Conservation (phyloP, 2,797 vertebrate genomes). For the Halcyon chelicuti region DNA sequence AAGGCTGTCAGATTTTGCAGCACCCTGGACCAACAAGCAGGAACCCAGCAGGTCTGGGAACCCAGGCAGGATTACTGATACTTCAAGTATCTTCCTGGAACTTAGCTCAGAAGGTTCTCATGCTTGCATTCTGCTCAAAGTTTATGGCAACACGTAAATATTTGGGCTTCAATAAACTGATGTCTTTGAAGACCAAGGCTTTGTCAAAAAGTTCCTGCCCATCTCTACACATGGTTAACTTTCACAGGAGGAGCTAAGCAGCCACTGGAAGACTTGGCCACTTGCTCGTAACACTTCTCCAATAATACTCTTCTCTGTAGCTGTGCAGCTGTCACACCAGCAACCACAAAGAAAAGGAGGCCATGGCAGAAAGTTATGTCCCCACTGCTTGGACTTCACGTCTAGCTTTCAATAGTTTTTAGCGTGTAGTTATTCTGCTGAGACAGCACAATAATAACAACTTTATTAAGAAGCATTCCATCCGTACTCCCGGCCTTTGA, state of each 20-base stretch:
- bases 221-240: background rate
- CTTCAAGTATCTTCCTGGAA: background rate
- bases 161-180: background rate
- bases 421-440: background rate
- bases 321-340: background rate
- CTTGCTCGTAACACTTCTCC: background rate
- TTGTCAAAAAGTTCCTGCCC: background rate
- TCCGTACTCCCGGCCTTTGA: conserved; percentile 7
- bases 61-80: background rate
- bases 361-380: background rate
- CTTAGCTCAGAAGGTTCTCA: background rate
- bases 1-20: background rate
- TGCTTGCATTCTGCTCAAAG: background rate
- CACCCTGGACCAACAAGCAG: background rate
- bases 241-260: background rate
- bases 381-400: background rate
- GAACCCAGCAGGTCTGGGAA: background rate
- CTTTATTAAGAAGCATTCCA: background rate
- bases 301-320: background rate
- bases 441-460: background rate
- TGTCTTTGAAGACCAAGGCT: background rate
- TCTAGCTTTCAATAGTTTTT: background rate
- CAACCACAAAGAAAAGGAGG: background rate
- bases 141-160: background rate
- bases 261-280: background rate